These are phyloP conservation scores for Microtus montanus DNA, from an alignment of 2,113 vertebrate species.

Conservation along the genomic window DNA sequence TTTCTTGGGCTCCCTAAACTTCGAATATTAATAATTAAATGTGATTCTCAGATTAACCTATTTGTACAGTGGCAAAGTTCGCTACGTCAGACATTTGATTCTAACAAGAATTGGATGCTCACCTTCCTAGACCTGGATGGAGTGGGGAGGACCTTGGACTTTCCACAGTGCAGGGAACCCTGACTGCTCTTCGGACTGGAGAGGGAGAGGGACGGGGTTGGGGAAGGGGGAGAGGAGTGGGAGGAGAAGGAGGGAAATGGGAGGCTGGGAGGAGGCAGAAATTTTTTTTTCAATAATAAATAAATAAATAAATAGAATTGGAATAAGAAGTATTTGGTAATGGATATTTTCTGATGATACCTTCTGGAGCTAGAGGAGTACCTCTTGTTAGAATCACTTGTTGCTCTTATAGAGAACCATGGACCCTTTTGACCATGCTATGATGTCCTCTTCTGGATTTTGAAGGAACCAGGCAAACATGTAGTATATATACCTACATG, in stretches of 20 bases:
- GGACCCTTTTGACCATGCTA: background rate
- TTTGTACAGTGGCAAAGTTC: background rate
- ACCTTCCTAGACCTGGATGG: no score
- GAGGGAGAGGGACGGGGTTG: no score
- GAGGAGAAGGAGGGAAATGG: no score
- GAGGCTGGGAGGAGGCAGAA: no score
- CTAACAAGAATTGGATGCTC: background rate
- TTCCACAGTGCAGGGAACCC: no score
- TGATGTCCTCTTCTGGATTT: background rate
- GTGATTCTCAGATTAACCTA: background rate
- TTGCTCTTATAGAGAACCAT: background rate
- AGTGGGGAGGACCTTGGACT: no score
- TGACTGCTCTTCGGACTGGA: no score
- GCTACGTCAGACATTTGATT: background rate
- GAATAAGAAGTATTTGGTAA: background rate
- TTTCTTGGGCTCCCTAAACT: background rate
- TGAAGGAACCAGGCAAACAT: background rate
- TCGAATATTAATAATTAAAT: constrained; percentile 34
- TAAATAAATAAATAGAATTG: no score
- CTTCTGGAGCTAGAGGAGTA: background rate
- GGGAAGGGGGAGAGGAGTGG: no score
- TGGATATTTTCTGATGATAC: background rate
- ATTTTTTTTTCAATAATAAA: no score
- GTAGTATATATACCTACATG: background rate
- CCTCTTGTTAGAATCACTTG: background rate